Conservation (phyloP, 2,113 vertebrate genomes). For the Vulpes lagopus region DNA sequence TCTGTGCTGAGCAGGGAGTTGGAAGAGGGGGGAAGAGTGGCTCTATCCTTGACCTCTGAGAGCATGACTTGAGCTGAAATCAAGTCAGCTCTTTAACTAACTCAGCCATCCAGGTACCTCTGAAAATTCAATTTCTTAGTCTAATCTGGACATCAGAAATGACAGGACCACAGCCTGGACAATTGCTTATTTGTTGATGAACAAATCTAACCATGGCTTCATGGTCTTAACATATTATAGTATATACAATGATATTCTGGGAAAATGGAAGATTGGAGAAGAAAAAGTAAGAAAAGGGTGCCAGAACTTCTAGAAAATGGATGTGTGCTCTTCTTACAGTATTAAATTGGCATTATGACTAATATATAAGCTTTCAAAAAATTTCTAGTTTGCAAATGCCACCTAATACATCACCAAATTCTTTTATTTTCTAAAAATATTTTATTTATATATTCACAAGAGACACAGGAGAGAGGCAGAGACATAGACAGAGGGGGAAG, state of each 20-base stretch:
- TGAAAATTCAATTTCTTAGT: conserved; percentile 28
- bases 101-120: not conserved
- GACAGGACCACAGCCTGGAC: not conserved
- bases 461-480: too few species aligned
- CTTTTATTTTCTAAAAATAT: not conserved
- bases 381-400: not conserved
- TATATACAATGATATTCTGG: not conserved
- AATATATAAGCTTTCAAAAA: not conserved
- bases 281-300: not conserved
- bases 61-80: not conserved
- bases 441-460: too few species aligned
- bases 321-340: not conserved
- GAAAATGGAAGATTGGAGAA: not conserved
- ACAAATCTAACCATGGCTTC: not conserved
- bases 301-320: not conserved
- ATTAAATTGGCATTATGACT: not conserved
- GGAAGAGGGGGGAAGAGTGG: not conserved
- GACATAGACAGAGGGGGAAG: too few species aligned
- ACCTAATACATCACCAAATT: not conserved
- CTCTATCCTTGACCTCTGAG: not conserved
- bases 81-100: not conserved
- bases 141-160: not conserved
- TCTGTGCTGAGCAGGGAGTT: not conserved
- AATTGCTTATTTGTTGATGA: not conserved
- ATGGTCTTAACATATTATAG: not conserved